These are phyloP conservation scores for Sciaenops ocellatus DNA, from an alignment of 2,797 vertebrate genomes.

Conservation along the genomic window DNA sequence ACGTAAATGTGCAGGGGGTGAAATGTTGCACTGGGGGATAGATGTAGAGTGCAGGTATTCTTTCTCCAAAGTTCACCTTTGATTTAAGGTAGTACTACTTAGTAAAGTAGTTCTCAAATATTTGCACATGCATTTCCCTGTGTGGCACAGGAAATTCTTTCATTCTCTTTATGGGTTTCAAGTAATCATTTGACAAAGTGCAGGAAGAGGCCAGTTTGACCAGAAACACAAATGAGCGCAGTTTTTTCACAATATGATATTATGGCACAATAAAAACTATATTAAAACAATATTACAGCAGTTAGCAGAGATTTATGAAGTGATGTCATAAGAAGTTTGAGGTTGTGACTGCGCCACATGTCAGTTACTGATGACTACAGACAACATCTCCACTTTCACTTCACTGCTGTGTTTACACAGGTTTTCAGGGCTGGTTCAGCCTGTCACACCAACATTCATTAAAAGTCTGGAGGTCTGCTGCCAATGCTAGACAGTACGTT, in stretches of 20 bases:
- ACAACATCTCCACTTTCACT: neutral
- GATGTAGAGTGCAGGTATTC: constrained; percentile 6
- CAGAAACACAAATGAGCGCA: neutral
- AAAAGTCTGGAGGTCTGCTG: neutral
- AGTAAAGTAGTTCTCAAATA: constrained; percentile 1
- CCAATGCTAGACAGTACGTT: neutral
- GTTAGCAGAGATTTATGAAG: neutral
- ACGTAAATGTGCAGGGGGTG: constrained; percentile 8
- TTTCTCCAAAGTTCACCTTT: constrained; percentile 8
- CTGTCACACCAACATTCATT: neutral
- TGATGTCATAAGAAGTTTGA: neutral
- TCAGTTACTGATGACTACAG: neutral
- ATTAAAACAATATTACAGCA: neutral
- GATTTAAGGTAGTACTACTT: constrained; percentile 31
- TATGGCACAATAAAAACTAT: neutral
- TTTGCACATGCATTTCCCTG: neutral
- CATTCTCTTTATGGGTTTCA: constrained; percentile 4
- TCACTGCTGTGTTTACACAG: constrained; percentile 5
- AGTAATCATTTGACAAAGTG: constrained; percentile 1
- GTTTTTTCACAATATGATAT: neutral
- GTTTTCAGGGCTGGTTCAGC: neutral
- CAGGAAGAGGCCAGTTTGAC: neutral
- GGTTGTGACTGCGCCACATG: neutral
- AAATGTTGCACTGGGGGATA: constrained; percentile 19
- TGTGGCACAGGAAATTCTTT: neutral